Evolutionary conservation across 2,113 vertebrate species (phyloP), one percentile per base, ranked within the genome.

Genomic region (Misgurnus anguillicaudatus): DNA sequence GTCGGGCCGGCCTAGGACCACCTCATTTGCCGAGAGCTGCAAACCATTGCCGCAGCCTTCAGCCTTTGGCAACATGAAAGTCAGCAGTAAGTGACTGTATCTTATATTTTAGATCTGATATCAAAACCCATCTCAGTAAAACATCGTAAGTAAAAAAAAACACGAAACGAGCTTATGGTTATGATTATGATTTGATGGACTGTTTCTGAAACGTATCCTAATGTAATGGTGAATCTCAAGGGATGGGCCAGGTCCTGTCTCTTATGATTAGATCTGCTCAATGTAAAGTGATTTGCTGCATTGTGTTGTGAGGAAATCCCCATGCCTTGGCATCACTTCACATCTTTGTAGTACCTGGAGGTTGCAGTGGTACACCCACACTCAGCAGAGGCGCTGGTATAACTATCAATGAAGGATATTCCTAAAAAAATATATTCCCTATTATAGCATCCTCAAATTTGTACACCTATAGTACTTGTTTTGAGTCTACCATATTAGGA

Each of bases 11-110:
- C 94, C 94, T 86, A 93, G 95, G 88, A 95, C 95, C 94, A 94
- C 94, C 89, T 95, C 95, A 87, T 95, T 95, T 89, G 95, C 94
- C 72, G 95, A 95, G 87, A 94, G 93, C 94, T 95, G 94, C 91
- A 95, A 95, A 83, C 94, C 94, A 39, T 94, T 94, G 88, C 93
- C 93, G 92, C 94, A 94, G 90, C 94, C 95, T 75, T 95, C 94
- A 73, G 91, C 94, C 51, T 95, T 95, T 82, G 95, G 95, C 87
- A 95, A 92, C 93, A 94, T 95, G 93, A 95, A 95, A 95, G 94
- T 95, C 90, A 95, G 94, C 94, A 90, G 95, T 95, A 90, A 95
- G 95, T 95, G 80, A 62, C 3, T n/a, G 0, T n/a, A 7, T 72
- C n/a, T 64, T 11, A 7, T 13, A 14, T 48, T 5, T 24, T 10